These are phyloP conservation scores for Hoplodrina ambigua DNA, from an alignment of 2,888 invertebrate genomes.

Conservation along the genomic window DNA sequence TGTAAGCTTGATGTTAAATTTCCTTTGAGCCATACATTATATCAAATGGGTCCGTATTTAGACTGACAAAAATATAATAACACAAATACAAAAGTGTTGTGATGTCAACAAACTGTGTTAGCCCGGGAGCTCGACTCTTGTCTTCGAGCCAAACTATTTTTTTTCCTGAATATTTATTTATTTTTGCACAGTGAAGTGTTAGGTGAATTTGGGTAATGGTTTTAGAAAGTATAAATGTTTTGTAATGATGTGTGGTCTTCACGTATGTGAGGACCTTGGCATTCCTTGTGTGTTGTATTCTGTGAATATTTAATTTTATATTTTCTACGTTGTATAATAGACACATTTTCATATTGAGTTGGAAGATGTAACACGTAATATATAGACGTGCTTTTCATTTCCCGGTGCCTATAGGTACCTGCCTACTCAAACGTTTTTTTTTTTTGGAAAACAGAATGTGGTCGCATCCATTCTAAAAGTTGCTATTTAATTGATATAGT, in stretches of 20 bases:
- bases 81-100: conserved; percentile 49
- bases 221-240: conserved; percentile 18
- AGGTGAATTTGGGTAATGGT: conserved; percentile 8
- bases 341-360: no score
- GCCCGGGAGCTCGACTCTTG: conserved; percentile 44
- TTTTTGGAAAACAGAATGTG: background rate
- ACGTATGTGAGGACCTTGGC: conserved; percentile 16
- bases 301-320: conserved; percentile 1
- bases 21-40: conserved; percentile 45
- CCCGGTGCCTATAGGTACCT: background rate
- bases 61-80: conserved; percentile 54
- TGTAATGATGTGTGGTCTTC: conserved; percentile 17
- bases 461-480: background rate
- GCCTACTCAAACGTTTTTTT: background rate
- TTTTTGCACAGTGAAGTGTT: conserved; percentile 15
- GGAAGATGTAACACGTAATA: background rate
- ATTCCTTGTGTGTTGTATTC: conserved; percentile 14
- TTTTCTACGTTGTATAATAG: background rate
- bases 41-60: conserved; percentile 53
- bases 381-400: background rate
- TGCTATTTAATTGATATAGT: background rate
- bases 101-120: conserved; percentile 64
- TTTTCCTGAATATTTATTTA: conserved; percentile 26
- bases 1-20: conserved; percentile 29
- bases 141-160: conserved; percentile 48